Evolutionary conservation across 2,888 invertebrate species (phyloP).

Genomic region (Teleogryllus oceanicus): DNA sequence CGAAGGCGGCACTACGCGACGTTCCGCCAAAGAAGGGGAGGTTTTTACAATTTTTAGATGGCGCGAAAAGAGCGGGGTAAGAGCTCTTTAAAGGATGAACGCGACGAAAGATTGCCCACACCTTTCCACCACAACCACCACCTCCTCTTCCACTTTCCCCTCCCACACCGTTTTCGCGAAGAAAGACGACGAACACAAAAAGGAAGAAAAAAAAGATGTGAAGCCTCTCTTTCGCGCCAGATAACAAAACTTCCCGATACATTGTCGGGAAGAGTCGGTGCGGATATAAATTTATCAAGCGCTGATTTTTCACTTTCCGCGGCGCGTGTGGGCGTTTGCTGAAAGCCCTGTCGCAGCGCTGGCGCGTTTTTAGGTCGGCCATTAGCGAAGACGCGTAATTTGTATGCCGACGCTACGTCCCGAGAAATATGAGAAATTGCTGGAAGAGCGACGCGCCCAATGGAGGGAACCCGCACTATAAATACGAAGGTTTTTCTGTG

Average conservation of each 20-base stretch:
- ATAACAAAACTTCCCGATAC: conserved; percentile 6
- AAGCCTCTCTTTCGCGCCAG: not conserved
- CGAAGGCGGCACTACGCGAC: not conserved
- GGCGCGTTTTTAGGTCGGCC: not conserved
- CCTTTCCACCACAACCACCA: not conserved
- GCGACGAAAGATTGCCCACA: not conserved
- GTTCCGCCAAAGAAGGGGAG: not conserved
- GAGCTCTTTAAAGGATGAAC: not conserved
- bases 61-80: not conserved
- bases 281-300: conserved; percentile 6
- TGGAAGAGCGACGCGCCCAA: not conserved
- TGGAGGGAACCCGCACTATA: not conserved
- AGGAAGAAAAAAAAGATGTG: not conserved
- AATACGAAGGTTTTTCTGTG: not conserved
- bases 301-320: not conserved
- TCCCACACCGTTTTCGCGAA: too few relatives aligned
- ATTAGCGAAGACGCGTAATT: conserved; percentile 8
- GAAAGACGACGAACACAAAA: too few relatives aligned
- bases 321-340: not conserved
- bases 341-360: not conserved
- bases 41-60: conserved; percentile 1
- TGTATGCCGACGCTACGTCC: not conserved
- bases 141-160: too few relatives aligned
- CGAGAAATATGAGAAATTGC: not conserved
- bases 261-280: not conserved